Base-by-base conservation (phyloP, 2,888 invertebrate species). In the Theristus sp. region DNA sequence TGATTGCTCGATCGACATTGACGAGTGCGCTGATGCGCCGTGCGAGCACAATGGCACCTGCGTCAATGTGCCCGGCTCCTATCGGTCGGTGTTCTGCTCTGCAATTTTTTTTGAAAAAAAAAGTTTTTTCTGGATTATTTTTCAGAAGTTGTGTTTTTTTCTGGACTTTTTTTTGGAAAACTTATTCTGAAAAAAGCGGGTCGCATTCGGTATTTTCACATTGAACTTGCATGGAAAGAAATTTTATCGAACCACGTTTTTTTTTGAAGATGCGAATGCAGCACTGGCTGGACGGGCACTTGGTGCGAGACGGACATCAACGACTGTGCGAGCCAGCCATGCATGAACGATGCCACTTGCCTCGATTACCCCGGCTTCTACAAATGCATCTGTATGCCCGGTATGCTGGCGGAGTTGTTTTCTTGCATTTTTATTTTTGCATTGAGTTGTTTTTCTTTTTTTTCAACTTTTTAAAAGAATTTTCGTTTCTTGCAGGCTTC, bases 31-130 rank as follows among this genome's bases (percentile, higher is more conserved):
- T 29, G n/a, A 75, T 85, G 90, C 88, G 1, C 91, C 91, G 0
- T 96, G 96, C 73, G 91, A 91, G 71, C 91, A 94, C 76, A 89
- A 89, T 68, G 94, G 94, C 22, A 86, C 86, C 66, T 96, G 96
- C 77, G 90, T 94, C 56, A 96, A 96, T 79, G 89, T 87, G 0
- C 90, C 89, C 0, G 96, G 96, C 0, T 88, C 89, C 1, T 94
- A 89, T 76, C 85, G 84, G 25, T 65, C 13, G 62, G 63, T 57
- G 56, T n/a, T n/a, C n/a, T n/a, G n/a, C n/a, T n/a, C n/a, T n/a
- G n/a, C n/a, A n/a, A n/a, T n/a, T n/a, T n/a, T n/a, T n/a, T n/a
- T n/a, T n/a, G n/a, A n/a, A n/a, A n/a, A n/a, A n/a, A n/a, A n/a
- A n/a, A n/a, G n/a, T n/a, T n/a, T n/a, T n/a, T n/a, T n/a, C n/a